These are phyloP conservation scores for Urocynchramus pylzowi DNA, from an alignment of 2,113 vertebrate species.

Conservation along the genomic window DNA sequence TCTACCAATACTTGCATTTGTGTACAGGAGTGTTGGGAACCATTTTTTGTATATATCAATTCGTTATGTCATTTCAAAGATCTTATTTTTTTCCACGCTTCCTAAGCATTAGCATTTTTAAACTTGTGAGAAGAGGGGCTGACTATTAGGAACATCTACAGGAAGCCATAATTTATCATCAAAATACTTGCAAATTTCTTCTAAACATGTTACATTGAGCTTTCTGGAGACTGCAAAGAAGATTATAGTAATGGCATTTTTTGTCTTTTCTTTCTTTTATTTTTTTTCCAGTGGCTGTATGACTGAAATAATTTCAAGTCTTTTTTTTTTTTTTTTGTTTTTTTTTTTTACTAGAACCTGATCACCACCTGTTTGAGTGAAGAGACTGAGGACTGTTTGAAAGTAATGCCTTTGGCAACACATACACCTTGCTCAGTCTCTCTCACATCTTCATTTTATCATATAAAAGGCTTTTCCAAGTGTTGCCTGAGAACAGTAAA, in stretches of 20 bases:
- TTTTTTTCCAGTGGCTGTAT: background rate
- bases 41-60: background rate
- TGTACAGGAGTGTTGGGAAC: background rate
- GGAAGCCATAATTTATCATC: background rate
- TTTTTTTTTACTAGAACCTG: background rate
- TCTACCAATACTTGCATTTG: background rate
- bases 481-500: conserved; percentile 20
- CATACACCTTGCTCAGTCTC: background rate
- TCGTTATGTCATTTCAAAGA: background rate
- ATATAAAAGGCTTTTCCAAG: conserved; percentile 31
- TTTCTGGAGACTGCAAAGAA: background rate
- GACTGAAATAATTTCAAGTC: background rate
- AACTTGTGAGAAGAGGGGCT: background rate
- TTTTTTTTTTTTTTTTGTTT: background rate
- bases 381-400: background rate
- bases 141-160: background rate
- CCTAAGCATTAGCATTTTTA: background rate
- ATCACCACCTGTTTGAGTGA: conserved; percentile 11
- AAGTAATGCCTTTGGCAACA: conserved; percentile 8
- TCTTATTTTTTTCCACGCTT: background rate
- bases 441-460: conserved; percentile 17
- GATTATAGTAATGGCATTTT: background rate
- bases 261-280: background rate
- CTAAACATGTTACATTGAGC: background rate
- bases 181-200: background rate